Evolutionary conservation across 2,888 invertebrate species (phyloP), one percentile per base, ranked within the genome.

Genomic region (Drosophila setosimentum): DNA sequence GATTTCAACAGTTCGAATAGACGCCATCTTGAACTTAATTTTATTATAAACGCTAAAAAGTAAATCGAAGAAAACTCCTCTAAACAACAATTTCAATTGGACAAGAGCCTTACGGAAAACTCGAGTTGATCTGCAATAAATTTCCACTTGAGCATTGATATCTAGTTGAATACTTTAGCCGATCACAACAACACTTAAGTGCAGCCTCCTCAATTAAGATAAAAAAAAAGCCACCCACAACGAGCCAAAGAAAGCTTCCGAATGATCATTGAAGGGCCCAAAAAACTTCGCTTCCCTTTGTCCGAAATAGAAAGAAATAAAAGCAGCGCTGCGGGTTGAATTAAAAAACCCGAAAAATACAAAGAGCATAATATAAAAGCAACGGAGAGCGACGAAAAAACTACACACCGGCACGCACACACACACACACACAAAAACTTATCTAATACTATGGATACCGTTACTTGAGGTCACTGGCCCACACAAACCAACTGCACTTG

Each of bases 381-480:
- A 57, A 49, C 57, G 68, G 33, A 51, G 60, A 50, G 58, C 51
- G 59, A 54, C 35, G 54, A 76, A 58, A 55, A n/a, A n/a, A 54
- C 27, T 7, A 18, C 2, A 10, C 24, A 24, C n/a, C 5, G 16
- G 6, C 18, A 21, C n/a, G 21, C 24, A 24, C n/a, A 10, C 21
- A 11, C 18, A 21, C n/a, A 32, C 24, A 24, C 18, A 40, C 18
- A n/a, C 7, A 40, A 40, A 42, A 82, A 79, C 79, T 90, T 91
- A 89, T 86, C 76, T 82, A 86, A 86, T 89, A 91, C 90, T 90
- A 89, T 82, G 90, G 86, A 87, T 90, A 91, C 90, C 90, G 91
- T 90, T 90, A 88, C 75, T 78, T 79, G 75, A 78, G 88, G 88
- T 88, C 91, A 88, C 78, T 88, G 91, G 89, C 88, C 86, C 88